Percentiles rank a stretch among this genome's conserved stretches.
phyloP scores from a whole-genome alignment of 2,888 invertebrate species.

The Meiosimyza platycephala region DNA sequence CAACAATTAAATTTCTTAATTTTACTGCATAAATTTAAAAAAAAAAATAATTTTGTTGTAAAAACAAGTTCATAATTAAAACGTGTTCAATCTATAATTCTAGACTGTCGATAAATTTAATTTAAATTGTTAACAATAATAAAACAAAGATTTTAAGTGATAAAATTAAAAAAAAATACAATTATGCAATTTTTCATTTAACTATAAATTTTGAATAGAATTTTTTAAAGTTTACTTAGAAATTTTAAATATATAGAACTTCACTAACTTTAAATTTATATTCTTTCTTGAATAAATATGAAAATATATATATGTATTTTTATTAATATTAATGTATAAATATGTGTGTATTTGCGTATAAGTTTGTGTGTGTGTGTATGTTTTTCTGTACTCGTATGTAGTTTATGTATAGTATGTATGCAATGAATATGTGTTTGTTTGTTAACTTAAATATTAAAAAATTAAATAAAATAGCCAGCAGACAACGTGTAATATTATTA shows the following conservation, averaged over 20 bases:
- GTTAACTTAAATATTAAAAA: constrained; percentile 40
- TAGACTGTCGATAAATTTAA: constrained; percentile 22
- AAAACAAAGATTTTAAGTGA: constrained; percentile 23
- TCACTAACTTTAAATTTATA: constrained; percentile 13
- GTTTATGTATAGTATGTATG: constrained; percentile 28
- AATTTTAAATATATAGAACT: constrained; percentile 8
- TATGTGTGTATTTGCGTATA: constrained; percentile 31
- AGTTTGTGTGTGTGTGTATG: constrained; percentile 32
- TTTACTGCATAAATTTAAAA: no score
- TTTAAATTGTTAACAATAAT: constrained; percentile 28
- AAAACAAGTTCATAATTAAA: no score
- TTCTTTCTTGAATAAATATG: constrained; percentile 1
- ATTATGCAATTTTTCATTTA: no score
- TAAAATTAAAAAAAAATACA: no score
- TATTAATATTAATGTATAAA: constrained; percentile 22
- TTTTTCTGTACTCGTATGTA: constrained; percentile 37
- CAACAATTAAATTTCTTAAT: no score
- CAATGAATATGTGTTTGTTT: constrained; percentile 34
- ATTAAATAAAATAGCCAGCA: constrained; percentile 12
- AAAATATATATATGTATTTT: constrained; percentile 12
- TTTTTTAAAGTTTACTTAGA: no score
- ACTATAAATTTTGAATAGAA: no score
- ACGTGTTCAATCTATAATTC: not conserved
- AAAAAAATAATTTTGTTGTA: no score
- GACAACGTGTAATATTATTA: constrained; percentile 26